Base-by-base conservation (phyloP, 2,113 vertebrate species). In the Oryzias javanicus region DNA sequence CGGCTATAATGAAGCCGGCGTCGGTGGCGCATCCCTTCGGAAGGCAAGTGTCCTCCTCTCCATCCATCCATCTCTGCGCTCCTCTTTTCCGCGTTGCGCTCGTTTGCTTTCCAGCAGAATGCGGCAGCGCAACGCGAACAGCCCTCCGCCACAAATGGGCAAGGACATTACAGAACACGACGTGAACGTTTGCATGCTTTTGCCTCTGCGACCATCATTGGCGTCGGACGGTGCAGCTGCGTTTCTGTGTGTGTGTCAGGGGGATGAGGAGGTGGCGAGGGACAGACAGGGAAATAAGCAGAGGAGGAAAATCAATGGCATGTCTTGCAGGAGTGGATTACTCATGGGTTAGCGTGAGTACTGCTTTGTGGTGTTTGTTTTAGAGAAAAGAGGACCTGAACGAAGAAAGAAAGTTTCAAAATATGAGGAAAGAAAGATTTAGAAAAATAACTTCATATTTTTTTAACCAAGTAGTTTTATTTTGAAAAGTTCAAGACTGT, bases 91-190 rank as follows among this genome's bases (percentile, higher is more conserved):
- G 74, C 62, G 67, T 72, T 72, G 64, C 69, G 67, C 62, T 41
- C 58, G 44, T 65, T 73, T 76, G 68, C 79, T 79, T 55, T 68
- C 49, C 40, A 20, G 27, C 70, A 62, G 81, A 88, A 82, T 91
- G 89, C 84, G 90, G 88, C 90, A 91, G 48, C 85, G 89, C 89
- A 87, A 89, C 86, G 82, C 75, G 57, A 71, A 52, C 60, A 56
- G 44, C 13, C 71, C 70, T 70, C 74, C n/a, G 49, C 55, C 60
- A 51, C n/a, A 68, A 67, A 70, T 41, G 55, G 46, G 46, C 56
- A 61, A 69, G 76, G 79, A 51, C 70, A 41, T 41, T 51, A 59
- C 29, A 46, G 47, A 65, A 65, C 20, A 53, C 25, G 52, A 42
- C 58, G 48, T 49, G 35, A 40, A 66, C 6, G 44, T 67, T 60